phyloP scores from a whole-genome alignment of 64 coral and sea anemone genomes.

The Astreopora myriophthalma region DNA sequence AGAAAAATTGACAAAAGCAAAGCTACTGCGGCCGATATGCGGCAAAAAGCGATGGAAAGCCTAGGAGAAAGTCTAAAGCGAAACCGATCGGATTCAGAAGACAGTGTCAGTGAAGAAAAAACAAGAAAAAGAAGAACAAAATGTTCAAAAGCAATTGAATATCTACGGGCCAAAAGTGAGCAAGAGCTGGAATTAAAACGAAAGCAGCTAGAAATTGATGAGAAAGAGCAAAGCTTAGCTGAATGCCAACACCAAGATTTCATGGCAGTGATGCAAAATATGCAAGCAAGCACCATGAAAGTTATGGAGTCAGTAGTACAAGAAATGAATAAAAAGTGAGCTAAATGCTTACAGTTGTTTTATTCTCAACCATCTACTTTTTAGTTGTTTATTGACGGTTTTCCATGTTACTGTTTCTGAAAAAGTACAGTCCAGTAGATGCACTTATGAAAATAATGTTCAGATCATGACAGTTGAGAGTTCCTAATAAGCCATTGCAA shows the following conservation, averaged over 20 bases:
- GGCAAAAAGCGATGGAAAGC: constrained; percentile 59
- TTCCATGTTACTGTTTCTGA: not conserved
- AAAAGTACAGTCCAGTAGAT: not conserved
- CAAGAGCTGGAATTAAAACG: constrained; percentile 35
- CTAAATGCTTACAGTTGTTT: not conserved
- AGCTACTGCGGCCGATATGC: constrained; percentile 45
- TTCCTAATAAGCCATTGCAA: too few relatives aligned
- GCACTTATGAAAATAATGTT: not conserved
- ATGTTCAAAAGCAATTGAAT: constrained; percentile 26
- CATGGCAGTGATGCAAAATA: not conserved
- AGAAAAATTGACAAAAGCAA: constrained; percentile 40
- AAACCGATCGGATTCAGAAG: constrained; percentile 29
- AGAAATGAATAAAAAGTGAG: not conserved
- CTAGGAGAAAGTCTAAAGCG: constrained; percentile 48
- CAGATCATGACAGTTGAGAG: too few relatives aligned
- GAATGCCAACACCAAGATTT: constrained; percentile 7
- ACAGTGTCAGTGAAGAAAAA: constrained; percentile 7
- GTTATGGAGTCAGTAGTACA: not conserved
- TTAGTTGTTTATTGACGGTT: not conserved
- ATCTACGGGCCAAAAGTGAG: constrained; percentile 45
- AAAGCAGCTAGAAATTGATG: constrained; percentile 11
- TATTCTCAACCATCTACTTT: not conserved
- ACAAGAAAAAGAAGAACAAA: constrained; percentile 31
- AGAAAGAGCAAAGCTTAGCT: not conserved
- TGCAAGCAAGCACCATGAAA: not conserved